Base-by-base conservation (phyloP, 2,113 vertebrate genomes). In the Kryptolebias marmoratus region DNA sequence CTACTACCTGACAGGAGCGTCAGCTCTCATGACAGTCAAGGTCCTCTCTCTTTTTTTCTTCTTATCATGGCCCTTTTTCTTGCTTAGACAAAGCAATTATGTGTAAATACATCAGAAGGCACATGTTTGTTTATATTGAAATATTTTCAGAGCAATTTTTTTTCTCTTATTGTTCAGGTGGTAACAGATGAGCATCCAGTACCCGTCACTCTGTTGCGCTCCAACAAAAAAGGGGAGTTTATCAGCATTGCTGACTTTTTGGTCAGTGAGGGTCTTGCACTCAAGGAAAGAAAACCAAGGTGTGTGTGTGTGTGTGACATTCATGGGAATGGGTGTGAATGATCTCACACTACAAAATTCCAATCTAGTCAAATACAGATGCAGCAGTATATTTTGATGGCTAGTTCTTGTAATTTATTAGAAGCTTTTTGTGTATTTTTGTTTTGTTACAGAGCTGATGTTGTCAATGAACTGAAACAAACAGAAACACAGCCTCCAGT, bases 211-310 rank as follows among this genome's bases (percentile, higher is more conserved):
- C 91, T 98, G 71, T 86, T 91, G 81, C 93, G 84, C 84, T 92
- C 85, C 77, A 92, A 95, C 87, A 89, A 86, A 83, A 91, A 75
- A 44, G 95, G 94, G 77, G 83, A 93, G 64, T 74, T 81, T 1
- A 77, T 94, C 63, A 97, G 94, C 87, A 77, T 97, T 53, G 94
- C 96, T 32, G 95, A 97, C 73, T 94, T 94, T 55, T 94, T 99
- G 71, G 77, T 95, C 87, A 90, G 87, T 45, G 91, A 95, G 80
- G 97, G 97, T 45, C 94, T 99, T 73, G 97, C 96, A 39, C 92
- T 98, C 54, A 95, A 90, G 81, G 91, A 94, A 50, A 93, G 87
- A 87, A 96, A 93, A 89, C 93, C 72, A 13, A 82, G 76, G 80
- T 90, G 4, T 50, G 71, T 73, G 39, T 74, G 50, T 55, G 15